Base-by-base conservation (phyloP, 1,140 invertebrate species). In the Philopotamus ludificatus region DNA sequence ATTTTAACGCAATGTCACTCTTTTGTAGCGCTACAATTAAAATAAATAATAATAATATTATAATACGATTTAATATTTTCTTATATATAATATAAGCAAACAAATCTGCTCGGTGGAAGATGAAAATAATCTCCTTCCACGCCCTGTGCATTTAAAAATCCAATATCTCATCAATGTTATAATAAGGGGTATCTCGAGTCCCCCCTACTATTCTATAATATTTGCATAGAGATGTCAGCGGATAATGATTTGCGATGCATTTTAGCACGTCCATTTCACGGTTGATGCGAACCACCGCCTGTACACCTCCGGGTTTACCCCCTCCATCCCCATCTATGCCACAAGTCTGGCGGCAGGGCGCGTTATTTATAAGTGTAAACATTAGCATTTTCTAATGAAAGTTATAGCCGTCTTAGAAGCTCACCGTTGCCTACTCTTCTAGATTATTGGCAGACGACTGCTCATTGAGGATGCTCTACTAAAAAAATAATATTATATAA, bases 331-430 rank as follows among this genome's bases (percentile, higher is more conserved):
- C 28, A 12, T 23, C 22, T n/a, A 54, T 15, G n/a, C 51, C 51
- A 7, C 28, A 4, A 4, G 28, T 34, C 28, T 34, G 28, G 28
- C 28, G 4, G 28, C 28, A 7, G 51, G 49, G 21, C 61, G 49
- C 68, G 61, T 70, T 70, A 70, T 70, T 70, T 70, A 70, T 70
- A 70, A 70, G 64, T 70, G 68, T 70, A 70, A 70, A 70, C 68
- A 70, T 70, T 70, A 70, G 68, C 68, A 70, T 70, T 70, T 70
- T 70, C 68, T 70, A 70, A 70, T 70, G 68, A 70, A 70, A 66
- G 60, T 70, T 70, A 70, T 70, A 67, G 62, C 68, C 68, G 61
- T 64, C 68, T 70, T 61, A 70, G 47, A 45, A 49, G 39, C 62
- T 70, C 53, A 66, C 53, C 54, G 63, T 66, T 63, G 54, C 49